A percentile compares a stretch with the other conserved stretches of the same genome.
phyloP scores from a whole-genome alignment of 2,797 vertebrate genomes.

The Enteromius fasciolatus region DNA sequence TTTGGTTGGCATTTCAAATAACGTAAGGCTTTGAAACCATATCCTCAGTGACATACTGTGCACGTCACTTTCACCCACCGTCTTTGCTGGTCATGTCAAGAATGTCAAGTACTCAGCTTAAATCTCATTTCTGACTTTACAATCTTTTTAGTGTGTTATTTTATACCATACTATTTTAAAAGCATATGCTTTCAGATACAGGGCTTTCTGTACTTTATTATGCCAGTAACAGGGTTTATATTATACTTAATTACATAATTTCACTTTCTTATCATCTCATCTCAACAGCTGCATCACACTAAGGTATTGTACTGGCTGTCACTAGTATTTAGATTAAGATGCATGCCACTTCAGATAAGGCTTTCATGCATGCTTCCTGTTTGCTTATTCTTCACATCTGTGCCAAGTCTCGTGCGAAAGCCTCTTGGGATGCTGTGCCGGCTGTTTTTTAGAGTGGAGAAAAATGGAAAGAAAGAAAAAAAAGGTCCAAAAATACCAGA shows the following conservation, averaged over 20 bases:
- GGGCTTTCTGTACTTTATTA: background rate
- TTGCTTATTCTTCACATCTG: constrained; percentile 66
- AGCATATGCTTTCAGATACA: background rate
- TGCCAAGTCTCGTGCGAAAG: constrained; percentile 47
- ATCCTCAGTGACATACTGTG: constrained; percentile 34
- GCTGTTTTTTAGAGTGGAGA: constrained; percentile 1
- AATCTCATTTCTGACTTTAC: constrained; percentile 23
- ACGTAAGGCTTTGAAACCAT: constrained; percentile 38
- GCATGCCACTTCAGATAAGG: constrained; percentile 68
- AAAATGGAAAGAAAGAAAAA: constrained; percentile 23
- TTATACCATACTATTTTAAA: background rate
- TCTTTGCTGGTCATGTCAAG: constrained; percentile 21
- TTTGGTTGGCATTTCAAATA: constrained; percentile 30
- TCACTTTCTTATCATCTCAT: constrained; percentile 34
- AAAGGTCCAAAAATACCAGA: constrained; percentile 27
- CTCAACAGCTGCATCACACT: constrained; percentile 27
- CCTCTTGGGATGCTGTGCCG: constrained; percentile 15
- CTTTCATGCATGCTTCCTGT: constrained; percentile 72
- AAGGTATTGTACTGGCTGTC: constrained; percentile 46
- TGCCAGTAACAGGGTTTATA: constrained; percentile 4
- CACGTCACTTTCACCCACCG: constrained; percentile 36
- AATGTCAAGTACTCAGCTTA: constrained; percentile 24
- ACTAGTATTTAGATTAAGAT: constrained; percentile 40
- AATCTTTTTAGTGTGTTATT: background rate
- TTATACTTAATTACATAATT: constrained; percentile 27